Percentiles rank a stretch among this genome's conserved stretches.
Evolutionary conservation across 2,113 vertebrate genomes (phyloP).

Genomic region (Daboia siamensis): DNA sequence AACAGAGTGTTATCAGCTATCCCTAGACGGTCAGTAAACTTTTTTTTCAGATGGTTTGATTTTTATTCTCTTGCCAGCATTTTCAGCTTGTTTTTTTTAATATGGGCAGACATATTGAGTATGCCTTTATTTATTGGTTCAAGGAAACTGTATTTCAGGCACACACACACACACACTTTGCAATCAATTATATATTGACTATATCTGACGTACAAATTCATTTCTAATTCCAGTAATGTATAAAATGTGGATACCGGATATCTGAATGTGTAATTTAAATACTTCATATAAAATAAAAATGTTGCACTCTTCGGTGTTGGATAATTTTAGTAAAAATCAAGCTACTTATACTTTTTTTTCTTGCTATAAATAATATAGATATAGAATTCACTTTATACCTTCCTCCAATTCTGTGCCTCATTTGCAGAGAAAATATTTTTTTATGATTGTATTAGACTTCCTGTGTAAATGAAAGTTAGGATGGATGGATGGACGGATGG

Average conservation of each 20-base stretch:
- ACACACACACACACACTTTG: neutral
- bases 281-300: neutral
- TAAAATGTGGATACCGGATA: neutral
- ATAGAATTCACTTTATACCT: neutral
- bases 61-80: neutral
- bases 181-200: neutral
- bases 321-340: neutral
- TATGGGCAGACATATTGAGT: neutral
- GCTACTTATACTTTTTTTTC: neutral
- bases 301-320: neutral
- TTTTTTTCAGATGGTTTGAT: neutral
- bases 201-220: neutral
- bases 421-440: neutral
- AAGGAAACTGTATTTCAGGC: neutral
- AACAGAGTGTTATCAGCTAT: constrained; percentile 4
- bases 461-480: neutral
- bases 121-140: neutral
- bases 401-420: neutral
- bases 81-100: neutral
- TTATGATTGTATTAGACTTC: neutral
- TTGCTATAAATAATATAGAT: neutral
- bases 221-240: neutral
- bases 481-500: too few species aligned
- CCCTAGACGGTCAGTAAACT: neutral
- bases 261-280: neutral